phyloP scores from a whole-genome alignment of 1,140 invertebrate species.

The Drosophila lini region DNA sequence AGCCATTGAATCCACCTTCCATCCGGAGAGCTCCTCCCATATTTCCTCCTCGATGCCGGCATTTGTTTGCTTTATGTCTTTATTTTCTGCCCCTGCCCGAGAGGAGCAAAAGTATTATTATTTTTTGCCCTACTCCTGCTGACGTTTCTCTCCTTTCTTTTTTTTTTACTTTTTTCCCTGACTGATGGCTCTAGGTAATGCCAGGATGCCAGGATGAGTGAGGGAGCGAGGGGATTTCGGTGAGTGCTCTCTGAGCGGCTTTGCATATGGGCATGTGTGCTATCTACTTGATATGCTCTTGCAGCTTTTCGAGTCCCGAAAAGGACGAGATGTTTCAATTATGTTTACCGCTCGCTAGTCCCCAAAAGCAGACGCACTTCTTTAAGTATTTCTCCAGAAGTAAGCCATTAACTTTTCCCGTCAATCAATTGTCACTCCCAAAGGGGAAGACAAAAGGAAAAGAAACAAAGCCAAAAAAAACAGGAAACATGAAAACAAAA shows the following conservation, averaged over 20 bases:
- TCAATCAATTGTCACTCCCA: constrained; percentile 76
- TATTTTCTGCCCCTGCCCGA: constrained; percentile 66
- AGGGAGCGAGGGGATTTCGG: constrained; percentile 25
- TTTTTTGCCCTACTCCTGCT: constrained; percentile 45
- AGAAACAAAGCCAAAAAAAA: constrained; percentile 7
- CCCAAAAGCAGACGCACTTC: constrained; percentile 27
- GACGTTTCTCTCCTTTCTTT: constrained; percentile 19
- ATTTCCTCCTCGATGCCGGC: constrained; percentile 32
- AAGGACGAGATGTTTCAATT: constrained; percentile 69
- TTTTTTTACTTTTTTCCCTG: constrained; percentile 34
- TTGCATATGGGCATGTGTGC: constrained; percentile 51
- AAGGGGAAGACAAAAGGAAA: constrained; percentile 43
- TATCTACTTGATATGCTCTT: constrained; percentile 54
- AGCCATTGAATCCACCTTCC: constrained; percentile 47
- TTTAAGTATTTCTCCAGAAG: constrained; percentile 32
- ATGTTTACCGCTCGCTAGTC: constrained; percentile 28
- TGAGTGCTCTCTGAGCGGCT: constrained; percentile 60
- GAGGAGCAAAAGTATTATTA: constrained; percentile 59
- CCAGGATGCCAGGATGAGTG: constrained; percentile 40
- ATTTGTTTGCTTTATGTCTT: constrained; percentile 82
- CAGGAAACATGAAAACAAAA: constrained; percentile 50
- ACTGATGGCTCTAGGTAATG: constrained; percentile 64
- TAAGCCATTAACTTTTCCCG: constrained; percentile 78
- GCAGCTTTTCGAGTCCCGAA: constrained; percentile 32
- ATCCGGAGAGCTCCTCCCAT: constrained; percentile 7